phyloP scores from a whole-genome alignment of 1,140 invertebrate genomes.

The Panagrolaimus sp. region DNA sequence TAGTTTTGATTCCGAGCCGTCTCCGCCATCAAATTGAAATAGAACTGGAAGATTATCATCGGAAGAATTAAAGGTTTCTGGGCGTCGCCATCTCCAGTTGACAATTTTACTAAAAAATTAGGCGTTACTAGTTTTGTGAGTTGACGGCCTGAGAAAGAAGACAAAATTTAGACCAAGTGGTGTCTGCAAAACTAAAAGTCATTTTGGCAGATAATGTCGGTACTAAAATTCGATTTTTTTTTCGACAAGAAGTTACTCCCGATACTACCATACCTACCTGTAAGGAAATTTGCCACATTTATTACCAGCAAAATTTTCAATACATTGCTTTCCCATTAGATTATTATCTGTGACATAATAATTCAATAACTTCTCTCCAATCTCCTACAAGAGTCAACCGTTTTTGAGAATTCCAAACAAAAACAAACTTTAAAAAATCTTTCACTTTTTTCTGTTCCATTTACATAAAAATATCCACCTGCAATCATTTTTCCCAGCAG shows the following conservation, averaged over 20 bases:
- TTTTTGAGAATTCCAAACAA: background rate
- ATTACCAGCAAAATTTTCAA: constrained; percentile 16
- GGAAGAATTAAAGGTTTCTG: background rate
- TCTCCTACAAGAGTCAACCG: background rate
- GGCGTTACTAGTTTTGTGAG: too few relatives aligned
- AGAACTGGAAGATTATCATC: constrained; percentile 23
- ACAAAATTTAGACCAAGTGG: too few relatives aligned
- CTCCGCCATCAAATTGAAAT: constrained; percentile 40
- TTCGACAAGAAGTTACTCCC: background rate
- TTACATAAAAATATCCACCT: constrained; percentile 41
- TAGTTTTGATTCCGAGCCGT: constrained; percentile 33
- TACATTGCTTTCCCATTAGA: constrained; percentile 36
- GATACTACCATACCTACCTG: constrained; percentile 20
- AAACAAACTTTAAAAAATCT: constrained; percentile 30
- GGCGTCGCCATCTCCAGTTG: constrained; percentile 32
- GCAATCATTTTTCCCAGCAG: constrained; percentile 34
- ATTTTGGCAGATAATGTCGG: too few relatives aligned
- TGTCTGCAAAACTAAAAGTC: too few relatives aligned
- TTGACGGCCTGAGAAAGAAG: too few relatives aligned
- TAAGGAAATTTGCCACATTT: constrained; percentile 34
- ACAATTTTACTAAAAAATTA: constrained; percentile 40
- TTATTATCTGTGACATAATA: constrained; percentile 45
- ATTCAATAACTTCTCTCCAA: constrained; percentile 27
- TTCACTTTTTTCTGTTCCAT: constrained; percentile 20
- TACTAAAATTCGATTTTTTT: too few relatives aligned